Evolutionary conservation across 1,140 invertebrate genomes (phyloP), one percentile per base, ranked within the genome.

Genomic region (Alviniconcha marisindica): DNA sequence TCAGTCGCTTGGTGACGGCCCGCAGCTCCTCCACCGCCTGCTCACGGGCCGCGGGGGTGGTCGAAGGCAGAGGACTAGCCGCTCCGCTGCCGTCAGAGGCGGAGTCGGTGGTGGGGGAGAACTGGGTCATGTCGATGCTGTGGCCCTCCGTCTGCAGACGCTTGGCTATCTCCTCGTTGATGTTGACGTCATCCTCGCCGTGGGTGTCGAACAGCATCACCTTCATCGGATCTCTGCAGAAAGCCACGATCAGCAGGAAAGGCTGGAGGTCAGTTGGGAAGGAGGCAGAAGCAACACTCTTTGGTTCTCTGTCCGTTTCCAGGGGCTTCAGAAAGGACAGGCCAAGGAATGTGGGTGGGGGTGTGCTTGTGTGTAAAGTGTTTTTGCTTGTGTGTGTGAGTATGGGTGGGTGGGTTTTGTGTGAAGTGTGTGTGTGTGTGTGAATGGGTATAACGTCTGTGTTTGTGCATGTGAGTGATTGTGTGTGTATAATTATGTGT

Each of bases 161-260:
- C 44, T 84, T 84, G 2, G 84, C 83, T 15, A 87, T 87, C n/a
- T 80, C n/a, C 36, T 87, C 77, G 66, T 89, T 89, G 28, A 89
- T 86, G 63, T 89, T 89, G 4, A 89, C 36, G 77, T 89, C 88
- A n/a, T 87, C 80, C 10, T 83, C 66, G 33, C 85, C 81, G 38
- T 81, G 38, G 4, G 88, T 89, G 73, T 89, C 86, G 54, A 83
- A 87, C 54, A 89, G 54, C 71, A 89, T 82, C 38, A 87, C 83
- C 66, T 82, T 86, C 38, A 88, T 56, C 24, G 78, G 60, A 38
- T 69, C 78, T 44, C 78, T 80, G 78, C 33, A 48, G 18, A 48
- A 48, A 10, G 18, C 44, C n/a, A n/a, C n/a, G n/a, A n/a, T n/a
- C n/a, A n/a, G n/a, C n/a, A n/a, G n/a, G n/a, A 54, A 54, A 24